Conservation (phyloP, 2,888 invertebrate species). For the Pachycephus smyrnensis region DNA sequence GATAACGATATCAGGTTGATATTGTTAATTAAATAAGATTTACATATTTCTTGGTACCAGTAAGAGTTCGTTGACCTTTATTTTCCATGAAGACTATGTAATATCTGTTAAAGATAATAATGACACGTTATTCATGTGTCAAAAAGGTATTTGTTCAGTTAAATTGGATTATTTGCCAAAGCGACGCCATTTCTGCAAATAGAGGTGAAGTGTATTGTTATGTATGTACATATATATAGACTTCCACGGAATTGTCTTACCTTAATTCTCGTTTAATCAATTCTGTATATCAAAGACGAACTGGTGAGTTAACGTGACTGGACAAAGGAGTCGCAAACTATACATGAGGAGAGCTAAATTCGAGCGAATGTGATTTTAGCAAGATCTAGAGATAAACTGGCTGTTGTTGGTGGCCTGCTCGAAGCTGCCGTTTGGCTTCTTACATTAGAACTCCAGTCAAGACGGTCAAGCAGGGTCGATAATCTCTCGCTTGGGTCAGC, state of each 20-base stretch:
- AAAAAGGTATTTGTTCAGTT: not conserved
- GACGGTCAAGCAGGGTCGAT: constrained; percentile 48
- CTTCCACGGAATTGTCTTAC: not conserved
- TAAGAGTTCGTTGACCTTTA: not conserved
- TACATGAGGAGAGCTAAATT: not conserved
- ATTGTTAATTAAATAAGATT: too few species aligned
- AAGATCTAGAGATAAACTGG: not conserved
- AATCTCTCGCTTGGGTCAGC: constrained; percentile 44
- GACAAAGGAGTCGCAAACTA: not conserved
- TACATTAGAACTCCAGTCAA: constrained; percentile 24
- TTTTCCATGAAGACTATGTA: not conserved
- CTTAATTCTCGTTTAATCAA: not conserved
- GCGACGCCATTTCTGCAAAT: not conserved
- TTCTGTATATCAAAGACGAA: not conserved
- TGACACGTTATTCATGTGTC: not conserved
- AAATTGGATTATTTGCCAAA: not conserved
- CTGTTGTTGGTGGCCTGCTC: not conserved
- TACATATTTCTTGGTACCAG: too few species aligned
- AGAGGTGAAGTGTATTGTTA: not conserved
- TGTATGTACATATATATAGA: not conserved
- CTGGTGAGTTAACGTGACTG: not conserved
- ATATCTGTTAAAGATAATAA: not conserved
- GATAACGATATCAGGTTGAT: too few species aligned
- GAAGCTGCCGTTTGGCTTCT: not conserved
- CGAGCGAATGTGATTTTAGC: not conserved